phyloP scores from a whole-genome alignment of 2,888 invertebrate species.

The Galeruca laticollis region DNA sequence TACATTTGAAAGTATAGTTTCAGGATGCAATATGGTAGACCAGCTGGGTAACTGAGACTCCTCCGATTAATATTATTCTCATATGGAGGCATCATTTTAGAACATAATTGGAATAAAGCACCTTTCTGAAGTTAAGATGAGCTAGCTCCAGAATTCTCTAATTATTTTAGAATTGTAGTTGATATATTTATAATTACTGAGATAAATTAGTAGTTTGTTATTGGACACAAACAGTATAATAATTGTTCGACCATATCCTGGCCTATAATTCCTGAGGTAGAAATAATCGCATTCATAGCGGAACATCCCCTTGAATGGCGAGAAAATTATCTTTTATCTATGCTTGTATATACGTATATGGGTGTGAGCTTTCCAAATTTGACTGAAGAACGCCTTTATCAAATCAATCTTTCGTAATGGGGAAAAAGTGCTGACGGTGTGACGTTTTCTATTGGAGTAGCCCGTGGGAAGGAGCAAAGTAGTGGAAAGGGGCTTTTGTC shows the following conservation, averaged over 20 bases:
- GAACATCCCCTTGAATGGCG: constrained; percentile 43
- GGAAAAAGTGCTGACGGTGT: constrained; percentile 64
- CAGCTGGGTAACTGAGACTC: no score
- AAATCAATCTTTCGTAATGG: constrained; percentile 65
- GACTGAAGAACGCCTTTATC: constrained; percentile 62
- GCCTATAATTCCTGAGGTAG: background rate
- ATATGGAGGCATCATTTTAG: no score
- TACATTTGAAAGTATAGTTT: no score
- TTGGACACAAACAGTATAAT: background rate
- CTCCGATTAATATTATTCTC: no score
- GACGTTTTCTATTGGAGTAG: constrained; percentile 61
- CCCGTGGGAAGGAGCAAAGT: constrained; percentile 53
- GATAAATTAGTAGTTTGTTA: no score
- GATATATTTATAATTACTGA: no score
- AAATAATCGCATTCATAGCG: background rate
- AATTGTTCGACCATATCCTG: background rate
- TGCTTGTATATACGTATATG: constrained; percentile 38
- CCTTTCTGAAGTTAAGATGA: no score
- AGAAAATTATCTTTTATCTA: constrained; percentile 57
- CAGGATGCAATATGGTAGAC: no score
- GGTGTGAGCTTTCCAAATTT: constrained; percentile 54
- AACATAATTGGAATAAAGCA: no score
- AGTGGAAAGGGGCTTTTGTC: constrained; percentile 62
- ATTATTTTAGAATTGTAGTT: no score
- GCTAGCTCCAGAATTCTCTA: no score